Evolutionary conservation across 2,113 vertebrate species (phyloP), one percentile per base, ranked within the genome.

Genomic region (Thymallus thymallus): DNA sequence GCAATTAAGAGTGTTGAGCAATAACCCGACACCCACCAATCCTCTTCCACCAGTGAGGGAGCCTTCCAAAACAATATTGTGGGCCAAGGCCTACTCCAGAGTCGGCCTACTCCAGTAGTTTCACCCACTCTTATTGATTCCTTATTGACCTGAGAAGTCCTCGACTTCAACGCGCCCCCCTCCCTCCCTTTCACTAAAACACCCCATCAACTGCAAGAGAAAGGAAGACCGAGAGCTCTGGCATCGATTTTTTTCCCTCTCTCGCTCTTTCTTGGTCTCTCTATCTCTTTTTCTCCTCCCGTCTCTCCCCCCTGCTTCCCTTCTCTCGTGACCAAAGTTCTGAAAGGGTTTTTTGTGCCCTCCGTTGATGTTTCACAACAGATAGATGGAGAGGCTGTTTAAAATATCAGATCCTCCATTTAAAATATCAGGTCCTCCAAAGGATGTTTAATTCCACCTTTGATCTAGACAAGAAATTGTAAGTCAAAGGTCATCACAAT

Each of bases 141-240:
- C 92, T 96, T 96, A 97, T 98, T 97, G 96, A 98, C 95, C 95
- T 92, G 90, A 94, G 93, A 92, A 94, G 95, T 96, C 94, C 94
- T 94, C 92, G 91, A 92, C 88, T 89, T 86, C 86, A 94, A 91
- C 74, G 76, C 91, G 93, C 94, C 45, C 9, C 30, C 56, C n/a
- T n/a, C 61, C 24, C 58, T 30, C 51, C 70, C 29, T 32, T 62
- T 66, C 48, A 73, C 60, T 26, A 46, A 35, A 51, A 62, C 86
- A 88, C 90, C 89, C 91, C 91, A 94, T 91, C 87, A 77, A 89
- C 58, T 89, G 92, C 64, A 22, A 32, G 20, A 26, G 29, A 91
- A 94, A 92, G 94, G 93, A 94, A 94, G 90, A 92, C 91, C 91
- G 89, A 89, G 93, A 93, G 90, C 91, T 93, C 90, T 94, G 91